Percentiles rank a stretch among this genome's conserved stretches.
Evolutionary conservation across 1,140 invertebrate genomes (phyloP).

Genomic region (Ridgeia piscesae): DNA sequence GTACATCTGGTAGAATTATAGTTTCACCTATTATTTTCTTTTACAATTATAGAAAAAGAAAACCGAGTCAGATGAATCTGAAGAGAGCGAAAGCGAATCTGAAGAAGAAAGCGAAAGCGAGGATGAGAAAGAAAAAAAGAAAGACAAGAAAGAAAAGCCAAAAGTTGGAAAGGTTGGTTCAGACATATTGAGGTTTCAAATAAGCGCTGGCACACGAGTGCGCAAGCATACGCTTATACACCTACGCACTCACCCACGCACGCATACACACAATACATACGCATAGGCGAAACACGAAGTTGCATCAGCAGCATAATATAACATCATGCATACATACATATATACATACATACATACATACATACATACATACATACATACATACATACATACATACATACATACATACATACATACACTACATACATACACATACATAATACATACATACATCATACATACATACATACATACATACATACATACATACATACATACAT

Average conservation of each 20-base stretch:
- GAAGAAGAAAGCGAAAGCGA: conserved; percentile 2
- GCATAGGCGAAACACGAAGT: background rate
- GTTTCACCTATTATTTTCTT: background rate
- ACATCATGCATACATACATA: background rate
- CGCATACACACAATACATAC: background rate
- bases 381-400: background rate
- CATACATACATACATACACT: background rate
- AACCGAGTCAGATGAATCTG: background rate
- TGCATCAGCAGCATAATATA: no score
- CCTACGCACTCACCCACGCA: background rate
- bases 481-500: no score
- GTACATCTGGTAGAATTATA: background rate
- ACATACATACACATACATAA: no score
- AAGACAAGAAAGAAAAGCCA: conserved; percentile 14
- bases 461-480: no score
- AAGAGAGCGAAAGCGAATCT: background rate
- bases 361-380: background rate
- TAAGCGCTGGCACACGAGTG: no score
- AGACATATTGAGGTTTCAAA: no score
- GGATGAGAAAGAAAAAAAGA: background rate
- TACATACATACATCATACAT: no score
- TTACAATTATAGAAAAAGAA: background rate
- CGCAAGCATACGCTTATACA: background rate
- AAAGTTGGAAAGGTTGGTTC: background rate
- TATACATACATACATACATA: background rate